A percentile compares a stretch with the other conserved stretches of the same genome.
phyloP scores from a whole-genome alignment of 2,888 invertebrate genomes.

The Leptinotarsa juncta region DNA sequence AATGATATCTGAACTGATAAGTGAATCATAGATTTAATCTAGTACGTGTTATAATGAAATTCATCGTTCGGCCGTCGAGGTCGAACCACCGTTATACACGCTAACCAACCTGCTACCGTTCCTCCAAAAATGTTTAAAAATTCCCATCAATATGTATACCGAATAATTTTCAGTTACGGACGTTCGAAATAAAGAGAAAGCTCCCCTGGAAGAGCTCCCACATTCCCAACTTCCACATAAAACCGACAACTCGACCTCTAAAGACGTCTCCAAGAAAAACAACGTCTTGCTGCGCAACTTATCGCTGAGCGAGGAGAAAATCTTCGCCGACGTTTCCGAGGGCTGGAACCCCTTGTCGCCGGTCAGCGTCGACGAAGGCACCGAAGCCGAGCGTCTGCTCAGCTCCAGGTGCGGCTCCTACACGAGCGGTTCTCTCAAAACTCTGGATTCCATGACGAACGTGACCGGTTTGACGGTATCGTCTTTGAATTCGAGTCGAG shows the following conservation, averaged over 20 bases:
- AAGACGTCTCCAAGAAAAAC: conserved; percentile 55
- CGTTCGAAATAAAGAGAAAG: conserved; percentile 18
- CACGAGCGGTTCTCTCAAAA: conserved; percentile 67
- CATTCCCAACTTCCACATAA: not conserved
- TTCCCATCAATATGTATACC: too few relatives aligned
- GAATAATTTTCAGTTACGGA: not conserved
- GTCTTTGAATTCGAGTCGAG: conserved; percentile 71
- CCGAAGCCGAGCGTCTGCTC: conserved; percentile 74
- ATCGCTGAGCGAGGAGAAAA: conserved; percentile 63
- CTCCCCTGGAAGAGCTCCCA: not conserved
- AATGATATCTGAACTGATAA: too few relatives aligned
- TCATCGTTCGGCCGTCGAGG: too few relatives aligned
- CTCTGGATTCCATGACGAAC: conserved; percentile 82
- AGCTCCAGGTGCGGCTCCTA: conserved; percentile 32
- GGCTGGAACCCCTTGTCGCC: conserved; percentile 71
- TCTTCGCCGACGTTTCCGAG: conserved; percentile 62
- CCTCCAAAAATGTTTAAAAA: too few relatives aligned
- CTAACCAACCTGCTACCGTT: too few relatives aligned
- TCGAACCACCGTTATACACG: too few relatives aligned
- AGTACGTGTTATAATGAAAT: too few relatives aligned
- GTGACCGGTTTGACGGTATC: conserved; percentile 78
- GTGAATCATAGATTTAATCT: too few relatives aligned
- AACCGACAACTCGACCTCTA: conserved; percentile 30
- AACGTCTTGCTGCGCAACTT: conserved; percentile 58
- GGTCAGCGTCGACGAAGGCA: conserved; percentile 69